Base-by-base conservation (phyloP, 2,888 invertebrate genomes). In the Metalampra italica region DNA sequence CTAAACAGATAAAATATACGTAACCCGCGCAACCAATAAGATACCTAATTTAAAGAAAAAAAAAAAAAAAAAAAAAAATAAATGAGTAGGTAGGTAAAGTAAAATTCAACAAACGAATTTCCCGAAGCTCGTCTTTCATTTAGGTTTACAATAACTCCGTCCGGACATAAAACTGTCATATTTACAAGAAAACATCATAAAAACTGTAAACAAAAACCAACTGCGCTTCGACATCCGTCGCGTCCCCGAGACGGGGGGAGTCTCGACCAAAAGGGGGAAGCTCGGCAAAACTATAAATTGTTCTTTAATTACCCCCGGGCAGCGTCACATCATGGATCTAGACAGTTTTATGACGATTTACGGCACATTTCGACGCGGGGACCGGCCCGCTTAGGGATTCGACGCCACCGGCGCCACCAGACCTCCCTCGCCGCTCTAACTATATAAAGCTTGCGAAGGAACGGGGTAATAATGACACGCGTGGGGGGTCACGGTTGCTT, bases 311-410 rank as follows among this genome's bases (percentile, higher is more conserved):
- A 90, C 90, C 90, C 89, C 82, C 78, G 90, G 90, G 90, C 90
- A 89, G 89, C 90, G 92, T 92, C 92, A 92, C 92, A 92, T 92
- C 92, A 91, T 91, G 90, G 91, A 91, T 91, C 91, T 90, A 91
- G 92, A 92, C 92, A 92, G 92, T 92, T 92, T 92, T 92, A 92
- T 92, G 92, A 92, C 85, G 83, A 86, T 86, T 86, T 86, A 86
- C 85, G 83, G 78, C 85, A 76, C 90, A 89, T 90, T 90, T 90
- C 90, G 90, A 88, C 90, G 91, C 90, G 70, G 71, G 68, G 67
- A 63, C 72, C 63, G 69, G 68, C 71, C 71, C 73, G 71, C 72
- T 70, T 64, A 66, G 88, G 86, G 87, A 87, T 76, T 78, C 75
- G 73, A 71, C 71, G 68, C 77, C 65, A 60, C 87, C 81, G 70